Percentiles rank a stretch among this genome's conserved stretches.
Evolutionary conservation across 2,888 invertebrate genomes (phyloP).

Genomic region (Bhutanitis thaidina): DNA sequence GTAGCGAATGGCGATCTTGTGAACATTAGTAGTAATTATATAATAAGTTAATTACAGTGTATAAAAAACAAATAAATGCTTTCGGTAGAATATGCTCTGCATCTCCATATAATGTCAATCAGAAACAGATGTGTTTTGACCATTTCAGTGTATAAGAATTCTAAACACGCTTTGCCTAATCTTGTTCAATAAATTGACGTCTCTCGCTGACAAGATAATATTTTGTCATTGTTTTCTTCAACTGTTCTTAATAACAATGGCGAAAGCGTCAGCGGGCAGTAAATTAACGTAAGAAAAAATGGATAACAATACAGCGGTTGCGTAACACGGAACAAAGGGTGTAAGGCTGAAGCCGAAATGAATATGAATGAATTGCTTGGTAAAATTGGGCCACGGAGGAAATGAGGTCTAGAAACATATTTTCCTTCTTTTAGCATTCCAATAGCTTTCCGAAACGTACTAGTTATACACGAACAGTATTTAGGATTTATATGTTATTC

Average conservation of each 20-base stretch:
- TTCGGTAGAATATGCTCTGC: too few relatives aligned
- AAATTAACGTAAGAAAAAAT: constrained; percentile 16
- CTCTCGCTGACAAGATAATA: neutral
- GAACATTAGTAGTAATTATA: too few relatives aligned
- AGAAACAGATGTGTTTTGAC: too few relatives aligned
- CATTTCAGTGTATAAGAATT: too few relatives aligned
- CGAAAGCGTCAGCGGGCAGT: constrained; percentile 15
- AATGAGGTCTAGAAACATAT: constrained; percentile 34
- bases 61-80: too few relatives aligned
- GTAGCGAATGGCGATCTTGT: too few relatives aligned
- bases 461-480: too few relatives aligned
- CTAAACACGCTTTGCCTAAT: too few relatives aligned
- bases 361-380: constrained; percentile 71
- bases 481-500: too few relatives aligned
- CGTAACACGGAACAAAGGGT: constrained; percentile 66
- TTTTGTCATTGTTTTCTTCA: neutral
- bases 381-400: constrained; percentile 55
- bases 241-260: constrained; percentile 11
- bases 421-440: constrained; percentile 33
- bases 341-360: constrained; percentile 50
- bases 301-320: constrained; percentile 41
- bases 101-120: too few relatives aligned
- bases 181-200: neutral
- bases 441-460: neutral
- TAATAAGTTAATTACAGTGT: too few relatives aligned